A percentile compares a stretch with the other conserved stretches of the same genome.
Conservation (phyloP, 2,888 invertebrate genomes). For the Agonopterix subpropinquella region DNA sequence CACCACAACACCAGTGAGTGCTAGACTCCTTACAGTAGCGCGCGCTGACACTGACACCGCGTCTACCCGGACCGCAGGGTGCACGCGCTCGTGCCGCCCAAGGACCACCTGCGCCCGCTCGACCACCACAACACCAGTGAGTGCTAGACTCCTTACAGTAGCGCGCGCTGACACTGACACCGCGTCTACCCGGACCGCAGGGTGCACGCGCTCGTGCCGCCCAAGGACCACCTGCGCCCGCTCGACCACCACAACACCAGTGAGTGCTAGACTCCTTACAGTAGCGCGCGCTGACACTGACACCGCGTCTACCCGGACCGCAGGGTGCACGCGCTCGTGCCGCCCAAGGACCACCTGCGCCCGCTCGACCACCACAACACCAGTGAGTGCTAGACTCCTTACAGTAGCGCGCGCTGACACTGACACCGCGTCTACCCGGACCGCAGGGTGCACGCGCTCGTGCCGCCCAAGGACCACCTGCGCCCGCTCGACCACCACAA, state of each 20-base stretch:
- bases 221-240: constrained; percentile 83
- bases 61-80: constrained; percentile 95
- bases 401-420: too few relatives aligned
- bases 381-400: too few relatives aligned
- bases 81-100: constrained; percentile 87
- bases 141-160: too few relatives aligned
- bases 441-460: constrained; percentile 88
- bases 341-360: constrained; percentile 85
- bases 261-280: too few relatives aligned
- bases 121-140: constrained; percentile 70
- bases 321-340: constrained; percentile 87
- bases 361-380: constrained; percentile 77
- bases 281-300: too few relatives aligned
- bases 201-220: constrained; percentile 88
- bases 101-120: constrained; percentile 84
- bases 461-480: constrained; percentile 86
- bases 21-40: too few relatives aligned
- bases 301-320: constrained; percentile 96
- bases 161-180: too few relatives aligned
- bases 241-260: constrained; percentile 75
- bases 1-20: constrained; percentile 61
- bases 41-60: constrained; percentile 83
- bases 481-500: constrained; percentile 79
- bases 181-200: constrained; percentile 95
- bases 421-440: constrained; percentile 96